Evolutionary conservation across 1,140 invertebrate species (phyloP).

Genomic region (Drosophila arizonae): DNA sequence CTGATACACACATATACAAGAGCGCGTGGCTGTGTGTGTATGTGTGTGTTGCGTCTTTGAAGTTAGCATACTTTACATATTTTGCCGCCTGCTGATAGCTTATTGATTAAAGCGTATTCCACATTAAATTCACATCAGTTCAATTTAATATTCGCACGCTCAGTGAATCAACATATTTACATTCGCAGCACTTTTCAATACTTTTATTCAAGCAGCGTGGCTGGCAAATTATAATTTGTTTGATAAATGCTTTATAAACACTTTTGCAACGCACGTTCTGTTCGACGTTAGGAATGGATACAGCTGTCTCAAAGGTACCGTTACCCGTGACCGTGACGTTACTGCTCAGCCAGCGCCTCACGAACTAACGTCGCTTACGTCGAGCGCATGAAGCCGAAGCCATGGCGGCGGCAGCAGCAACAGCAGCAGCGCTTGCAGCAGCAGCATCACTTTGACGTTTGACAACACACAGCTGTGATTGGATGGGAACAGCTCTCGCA

Average conservation of each 20-base stretch:
- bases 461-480: slow-evolving; percentile 66
- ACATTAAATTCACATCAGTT: slow-evolving; percentile 28
- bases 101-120: slow-evolving; percentile 53
- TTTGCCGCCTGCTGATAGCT: slow-evolving; percentile 17
- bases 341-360: slow-evolving; percentile 67
- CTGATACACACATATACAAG: not conserved
- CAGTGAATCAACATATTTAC: not conserved
- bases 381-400: slow-evolving; percentile 18
- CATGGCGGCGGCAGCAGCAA: slow-evolving; percentile 23
- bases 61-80: slow-evolving; percentile 30
- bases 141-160: slow-evolving; percentile 8
- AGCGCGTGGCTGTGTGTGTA: slow-evolving; percentile 1
- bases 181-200: not conserved
- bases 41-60: slow-evolving; percentile 13
- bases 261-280: slow-evolving; percentile 39
- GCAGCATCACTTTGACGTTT: slow-evolving; percentile 65
- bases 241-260: not conserved
- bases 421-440: slow-evolving; percentile 21
- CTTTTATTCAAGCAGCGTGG: not conserved
- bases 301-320: not conserved
- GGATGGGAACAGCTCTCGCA: slow-evolving; percentile 38
- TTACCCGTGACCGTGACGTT: slow-evolving; percentile 55
- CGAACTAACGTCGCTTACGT: slow-evolving; percentile 57
- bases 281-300: slow-evolving; percentile 1
- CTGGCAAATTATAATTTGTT: slow-evolving; percentile 4